Evolutionary conservation across 2,888 invertebrate species (phyloP).

Genomic region (Tetheella fluctuosa): DNA sequence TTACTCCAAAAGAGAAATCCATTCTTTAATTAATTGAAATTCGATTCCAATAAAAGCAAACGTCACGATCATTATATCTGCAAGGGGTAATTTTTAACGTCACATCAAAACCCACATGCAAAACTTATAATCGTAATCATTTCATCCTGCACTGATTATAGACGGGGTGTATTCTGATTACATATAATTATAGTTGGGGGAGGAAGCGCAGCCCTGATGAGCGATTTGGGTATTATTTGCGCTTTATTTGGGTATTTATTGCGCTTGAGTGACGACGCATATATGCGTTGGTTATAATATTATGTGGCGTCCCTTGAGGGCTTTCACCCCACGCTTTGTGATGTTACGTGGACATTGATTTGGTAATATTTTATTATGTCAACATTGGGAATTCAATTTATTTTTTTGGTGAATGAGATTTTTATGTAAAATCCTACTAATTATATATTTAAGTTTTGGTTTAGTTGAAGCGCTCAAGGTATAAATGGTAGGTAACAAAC

Average conservation of each 20-base stretch:
- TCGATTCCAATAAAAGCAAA: slow-evolving; percentile 33
- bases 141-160: slow-evolving; percentile 51
- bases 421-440: background rate
- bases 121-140: slow-evolving; percentile 54
- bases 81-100: slow-evolving; percentile 49
- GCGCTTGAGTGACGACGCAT: slow-evolving; percentile 83
- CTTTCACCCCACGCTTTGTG: slow-evolving; percentile 56
- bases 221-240: slow-evolving; percentile 87
- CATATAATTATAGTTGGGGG: slow-evolving; percentile 80
- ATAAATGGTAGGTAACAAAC: too few species aligned
- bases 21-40: slow-evolving; percentile 20
- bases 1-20: background rate
- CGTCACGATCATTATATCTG: slow-evolving; percentile 29
- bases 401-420: background rate
- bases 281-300: slow-evolving; percentile 64
- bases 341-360: slow-evolving; percentile 61
- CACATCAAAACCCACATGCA: slow-evolving; percentile 42
- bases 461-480: too few species aligned
- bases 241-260: slow-evolving; percentile 87
- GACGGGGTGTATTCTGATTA: slow-evolving; percentile 66
- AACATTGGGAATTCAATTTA: slow-evolving; percentile 6
- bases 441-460: too few species aligned
- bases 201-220: slow-evolving; percentile 73
- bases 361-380: slow-evolving; percentile 45
- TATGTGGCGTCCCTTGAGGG: slow-evolving; percentile 67